Base-by-base conservation (phyloP, 2,797 vertebrate species). In the Parauchenoglanis punctatus region DNA sequence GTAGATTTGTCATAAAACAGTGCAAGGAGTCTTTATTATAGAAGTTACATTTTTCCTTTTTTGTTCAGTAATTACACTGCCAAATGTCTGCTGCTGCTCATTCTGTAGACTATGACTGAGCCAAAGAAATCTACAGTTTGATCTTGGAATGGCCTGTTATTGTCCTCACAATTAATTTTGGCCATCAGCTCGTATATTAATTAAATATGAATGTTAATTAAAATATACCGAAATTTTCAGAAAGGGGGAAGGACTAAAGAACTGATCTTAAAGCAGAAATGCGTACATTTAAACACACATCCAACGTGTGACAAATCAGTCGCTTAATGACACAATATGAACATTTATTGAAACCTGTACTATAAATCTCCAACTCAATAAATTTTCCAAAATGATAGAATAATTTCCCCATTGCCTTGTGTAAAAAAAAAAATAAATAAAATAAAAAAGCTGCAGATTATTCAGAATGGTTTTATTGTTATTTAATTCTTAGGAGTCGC, bases 401-500 rank as follows among this genome's bases (percentile, higher is more conserved):
- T 54, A 10, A 18, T 40, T 59, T 59, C 31, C 54, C 77, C 49
- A 54, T 15, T 63, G 81, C 44, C 23, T 46, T 25, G 35, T n/a
- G 10, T 49, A 49, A 49, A 49, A 7, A 49, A 49, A 3, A 40
- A 40, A 40, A 40, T 0, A 3, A 40, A 3, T 1, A 40, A 40
- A 40, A 3, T 1, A 40, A 40, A 40, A 40, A 63, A 82, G 67
- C 92, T 52, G 81, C 87, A 86, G 54, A 76, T 86, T 80, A 84
- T 85, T 90, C 92, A 84, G 88, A 90, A 85, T 84, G 85, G 59
- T 92, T 84, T 93, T 90, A 87, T 91, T 90, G 88, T 89, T 87
- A 85, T 70, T 93, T 87, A 44, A 58, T 75, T 88, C 18, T 89
- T 86, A 88, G 88, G 90, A 56, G 89, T 80, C 86, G 75, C 87